A percentile compares a stretch with the other conserved stretches of the same genome.
Evolutionary conservation across 2,797 vertebrate species (phyloP).

Genomic region (Hippopotamyrus pictus): DNA sequence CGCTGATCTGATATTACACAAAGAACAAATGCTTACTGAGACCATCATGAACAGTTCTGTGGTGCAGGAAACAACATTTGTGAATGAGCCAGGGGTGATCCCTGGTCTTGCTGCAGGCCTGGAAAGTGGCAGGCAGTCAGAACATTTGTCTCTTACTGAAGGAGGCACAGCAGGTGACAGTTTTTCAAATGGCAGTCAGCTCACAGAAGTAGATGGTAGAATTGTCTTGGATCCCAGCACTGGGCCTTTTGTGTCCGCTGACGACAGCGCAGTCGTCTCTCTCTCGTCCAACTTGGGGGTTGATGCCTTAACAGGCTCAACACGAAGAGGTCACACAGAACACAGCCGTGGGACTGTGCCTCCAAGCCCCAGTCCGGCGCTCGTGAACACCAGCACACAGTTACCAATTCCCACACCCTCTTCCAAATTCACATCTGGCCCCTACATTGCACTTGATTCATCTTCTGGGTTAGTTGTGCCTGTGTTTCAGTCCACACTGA

Average conservation of each 20-base stretch:
- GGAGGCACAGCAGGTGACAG: constrained; percentile 41
- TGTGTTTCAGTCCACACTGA: background rate
- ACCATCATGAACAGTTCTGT: constrained; percentile 25
- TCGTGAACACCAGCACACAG: background rate
- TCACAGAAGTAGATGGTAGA: constrained; percentile 22
- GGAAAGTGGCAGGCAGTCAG: constrained; percentile 21
- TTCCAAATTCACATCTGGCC: constrained; percentile 21
- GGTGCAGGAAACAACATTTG: constrained; percentile 16
- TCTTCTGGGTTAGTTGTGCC: background rate
- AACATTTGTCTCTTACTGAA: constrained; percentile 14
- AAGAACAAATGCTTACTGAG: constrained; percentile 4
- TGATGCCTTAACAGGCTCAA: constrained; percentile 41
- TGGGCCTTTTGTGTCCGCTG: constrained; percentile 47
- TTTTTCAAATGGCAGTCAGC: constrained; percentile 36
- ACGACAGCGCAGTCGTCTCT: constrained; percentile 19
- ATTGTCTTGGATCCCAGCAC: constrained; percentile 49
- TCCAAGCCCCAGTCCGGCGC: constrained; percentile 37
- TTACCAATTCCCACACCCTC: background rate
- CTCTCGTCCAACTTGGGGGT: constrained; percentile 31
- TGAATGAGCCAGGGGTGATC: constrained; percentile 20
- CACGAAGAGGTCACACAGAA: constrained; percentile 22
- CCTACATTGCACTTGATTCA: constrained; percentile 19
- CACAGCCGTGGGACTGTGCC: constrained; percentile 28
- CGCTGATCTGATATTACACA: background rate
- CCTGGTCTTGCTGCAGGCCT: constrained; percentile 23